These are phyloP conservation scores for Petrocephalus zakoni DNA, from an alignment of 2,113 vertebrate species.

Conservation along the genomic window DNA sequence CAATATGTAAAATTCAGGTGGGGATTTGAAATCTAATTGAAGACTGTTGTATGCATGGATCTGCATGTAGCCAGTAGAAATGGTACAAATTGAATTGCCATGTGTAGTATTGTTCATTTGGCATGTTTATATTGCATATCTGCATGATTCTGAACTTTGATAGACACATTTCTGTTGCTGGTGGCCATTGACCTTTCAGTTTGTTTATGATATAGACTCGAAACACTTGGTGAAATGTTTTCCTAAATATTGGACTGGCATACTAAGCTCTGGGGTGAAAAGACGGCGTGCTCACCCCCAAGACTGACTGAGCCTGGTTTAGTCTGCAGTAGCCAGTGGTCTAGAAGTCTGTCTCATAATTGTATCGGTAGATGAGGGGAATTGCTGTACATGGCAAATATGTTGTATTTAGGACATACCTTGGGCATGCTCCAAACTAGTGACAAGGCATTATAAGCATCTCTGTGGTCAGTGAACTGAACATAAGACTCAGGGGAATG, in stretches of 20 bases:
- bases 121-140: neutral
- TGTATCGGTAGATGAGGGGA: no score
- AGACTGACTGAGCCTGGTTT: no score
- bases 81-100: neutral
- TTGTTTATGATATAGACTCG: neutral
- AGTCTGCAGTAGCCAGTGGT: no score
- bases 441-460: neutral
- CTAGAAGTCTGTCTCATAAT: no score
- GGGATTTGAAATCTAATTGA: neutral
- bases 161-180: neutral
- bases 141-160: neutral
- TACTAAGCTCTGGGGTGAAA: neutral
- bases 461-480: neutral
- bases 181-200: neutral
- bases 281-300: neutral
- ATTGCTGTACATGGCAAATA: no score
- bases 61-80: neutral
- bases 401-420: no score
- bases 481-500: neutral
- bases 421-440: neutral
- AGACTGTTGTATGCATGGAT: neutral
- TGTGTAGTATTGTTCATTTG: neutral
- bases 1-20: neutral
- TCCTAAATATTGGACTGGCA: neutral
- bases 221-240: neutral